phyloP scores from a whole-genome alignment of 2,113 vertebrate species.

The Pandion haliaetus region DNA sequence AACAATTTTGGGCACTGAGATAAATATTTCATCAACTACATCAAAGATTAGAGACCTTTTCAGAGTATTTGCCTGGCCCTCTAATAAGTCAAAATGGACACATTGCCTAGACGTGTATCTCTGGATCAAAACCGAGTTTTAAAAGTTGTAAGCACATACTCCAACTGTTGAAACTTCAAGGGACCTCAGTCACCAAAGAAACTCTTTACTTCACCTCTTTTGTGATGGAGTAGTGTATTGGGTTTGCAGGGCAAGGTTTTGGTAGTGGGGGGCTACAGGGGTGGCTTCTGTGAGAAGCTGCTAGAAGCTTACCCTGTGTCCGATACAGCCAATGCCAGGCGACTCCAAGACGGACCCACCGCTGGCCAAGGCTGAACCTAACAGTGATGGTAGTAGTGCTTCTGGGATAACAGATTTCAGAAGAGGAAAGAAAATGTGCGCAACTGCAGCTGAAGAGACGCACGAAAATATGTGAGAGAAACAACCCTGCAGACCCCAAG shows the following conservation, averaged over 20 bases:
- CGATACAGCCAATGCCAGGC: too few relatives aligned
- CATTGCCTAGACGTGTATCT: background rate
- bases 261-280: too few relatives aligned
- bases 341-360: fast-evolving
- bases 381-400: too few relatives aligned
- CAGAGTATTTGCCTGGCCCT: background rate
- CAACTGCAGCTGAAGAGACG: too few relatives aligned
- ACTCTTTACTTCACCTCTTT: background rate
- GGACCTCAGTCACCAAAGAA: background rate
- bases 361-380: too few relatives aligned
- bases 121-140: background rate
- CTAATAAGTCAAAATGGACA: background rate
- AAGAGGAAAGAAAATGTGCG: too few relatives aligned
- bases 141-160: background rate
- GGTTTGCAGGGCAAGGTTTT: too few relatives aligned
- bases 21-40: background rate
- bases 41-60: background rate
- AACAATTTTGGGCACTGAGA: background rate
- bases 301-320: too few relatives aligned
- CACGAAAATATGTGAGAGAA: too few relatives aligned
- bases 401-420: too few relatives aligned
- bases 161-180: background rate
- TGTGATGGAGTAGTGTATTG: background rate
- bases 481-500: too few relatives aligned
- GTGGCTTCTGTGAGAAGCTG: too few relatives aligned